Base-by-base conservation (phyloP, 2,888 invertebrate genomes). In the Ceramica pisi region DNA sequence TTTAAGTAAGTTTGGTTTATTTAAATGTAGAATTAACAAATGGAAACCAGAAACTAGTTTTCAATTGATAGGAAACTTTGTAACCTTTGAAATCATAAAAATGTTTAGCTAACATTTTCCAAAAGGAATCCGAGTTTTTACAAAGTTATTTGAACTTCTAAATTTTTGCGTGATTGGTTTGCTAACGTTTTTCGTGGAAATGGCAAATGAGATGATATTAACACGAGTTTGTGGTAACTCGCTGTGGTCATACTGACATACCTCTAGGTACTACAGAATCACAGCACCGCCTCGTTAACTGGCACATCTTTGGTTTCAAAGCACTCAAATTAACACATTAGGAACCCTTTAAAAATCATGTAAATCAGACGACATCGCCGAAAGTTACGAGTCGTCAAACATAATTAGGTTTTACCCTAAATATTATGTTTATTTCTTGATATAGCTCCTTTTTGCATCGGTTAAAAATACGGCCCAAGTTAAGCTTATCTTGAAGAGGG, bases 1-100 rank as follows among this genome's bases (percentile, higher is more conserved):
- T 41, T 41, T 41, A 2, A 41, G 6, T 5, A 44, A 16, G 44
- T 16, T 44, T 44, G 16, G 7, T 6, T 44, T 5, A 16, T 44
- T 44, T 16, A 44, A 44, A 44, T 44, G 10, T 12, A 12, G 38
- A 12, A 51, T 21, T 53, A 19, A 31, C 0, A 31, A 8, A 55
- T 4, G 12, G 10, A 31, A 31, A 50, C 3, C 19, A 10, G 5
- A 55, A 31, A n/a, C 4, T 19, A 10, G 10, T 10, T 55, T 31
- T 5, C 14, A 44, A 16, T 16, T 16, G 35, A 35, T 56, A 35
- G 6, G 7, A 56, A 56, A 56, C 56, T 56, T 35, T 21, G 1
- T 56, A 56, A 56, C n/a, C 35, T 56, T 56, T 56, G 7, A n/a
- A 56, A 56, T 3, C n/a, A 21, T 21, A 21, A 57, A 5, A 57